Conservation (phyloP, 2,888 invertebrate genomes). For the Steromphala cineraria region DNA sequence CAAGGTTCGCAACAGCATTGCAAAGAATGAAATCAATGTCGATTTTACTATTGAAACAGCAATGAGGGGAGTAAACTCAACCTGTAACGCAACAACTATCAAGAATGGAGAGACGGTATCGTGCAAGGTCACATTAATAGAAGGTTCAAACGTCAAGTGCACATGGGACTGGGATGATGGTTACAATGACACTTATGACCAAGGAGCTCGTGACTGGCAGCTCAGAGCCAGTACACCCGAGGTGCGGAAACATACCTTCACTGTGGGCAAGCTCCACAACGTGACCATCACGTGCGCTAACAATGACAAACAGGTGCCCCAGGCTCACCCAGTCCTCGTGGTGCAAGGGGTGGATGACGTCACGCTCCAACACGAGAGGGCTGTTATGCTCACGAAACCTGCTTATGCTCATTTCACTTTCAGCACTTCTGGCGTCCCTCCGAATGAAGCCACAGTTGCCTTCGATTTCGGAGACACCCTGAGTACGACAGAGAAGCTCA, state of each 20-base stretch:
- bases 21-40: neutral
- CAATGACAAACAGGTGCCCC: neutral
- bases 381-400: conserved; percentile 31
- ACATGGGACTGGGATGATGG: conserved; percentile 45
- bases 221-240: neutral
- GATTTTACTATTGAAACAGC: neutral
- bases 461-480: neutral
- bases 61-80: conserved; percentile 13
- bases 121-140: conserved; percentile 40
- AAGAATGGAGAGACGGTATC: conserved; percentile 28
- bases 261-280: neutral
- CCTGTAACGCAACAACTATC: conserved; percentile 26
- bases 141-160: conserved; percentile 52
- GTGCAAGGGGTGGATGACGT: neutral
- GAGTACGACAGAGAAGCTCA: neutral
- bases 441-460: conserved; percentile 44
- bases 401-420: conserved; percentile 28
- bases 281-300: neutral
- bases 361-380: neutral
- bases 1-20: neutral
- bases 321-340: neutral
- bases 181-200: neutral
- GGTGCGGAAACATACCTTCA: neutral
- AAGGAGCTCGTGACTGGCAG: neutral
- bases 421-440: conserved; percentile 26